A percentile compares a stretch with the other conserved stretches of the same genome.
phyloP scores from a whole-genome alignment of 2,113 vertebrate species.

The Vulpes vulpes region DNA sequence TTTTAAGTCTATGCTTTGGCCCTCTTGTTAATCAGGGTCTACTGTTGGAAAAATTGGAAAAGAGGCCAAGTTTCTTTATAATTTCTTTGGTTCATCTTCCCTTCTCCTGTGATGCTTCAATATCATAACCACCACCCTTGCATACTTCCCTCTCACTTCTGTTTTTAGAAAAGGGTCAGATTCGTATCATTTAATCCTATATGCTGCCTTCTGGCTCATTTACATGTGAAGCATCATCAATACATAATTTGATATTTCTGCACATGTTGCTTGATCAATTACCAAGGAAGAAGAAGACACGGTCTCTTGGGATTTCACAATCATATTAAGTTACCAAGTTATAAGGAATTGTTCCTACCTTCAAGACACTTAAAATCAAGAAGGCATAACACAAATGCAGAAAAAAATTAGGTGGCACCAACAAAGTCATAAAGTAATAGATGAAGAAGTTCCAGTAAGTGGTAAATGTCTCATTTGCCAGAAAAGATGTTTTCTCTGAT shows the following conservation, averaged over 20 bases:
- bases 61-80: background rate
- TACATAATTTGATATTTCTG: background rate
- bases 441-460: background rate
- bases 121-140: background rate
- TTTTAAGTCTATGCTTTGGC: constrained; percentile 28
- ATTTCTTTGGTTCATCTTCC: background rate
- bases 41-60: background rate
- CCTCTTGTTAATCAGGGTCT: background rate
- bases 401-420: background rate
- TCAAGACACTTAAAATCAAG: background rate
- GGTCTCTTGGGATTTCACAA: background rate
- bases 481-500: background rate
- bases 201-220: background rate
- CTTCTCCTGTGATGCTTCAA: background rate
- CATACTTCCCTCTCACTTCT: background rate
- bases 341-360: background rate
- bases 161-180: background rate
- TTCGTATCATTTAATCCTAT: background rate
- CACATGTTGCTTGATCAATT: background rate
- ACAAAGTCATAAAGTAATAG: background rate
- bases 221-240: background rate
- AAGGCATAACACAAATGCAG: background rate
- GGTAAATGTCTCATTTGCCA: background rate
- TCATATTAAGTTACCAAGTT: background rate
- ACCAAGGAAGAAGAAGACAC: background rate